Percentiles rank a stretch among this genome's conserved stretches.
Conservation (phyloP, 2,797 vertebrate species). For the Pogoniulus pusillus region DNA sequence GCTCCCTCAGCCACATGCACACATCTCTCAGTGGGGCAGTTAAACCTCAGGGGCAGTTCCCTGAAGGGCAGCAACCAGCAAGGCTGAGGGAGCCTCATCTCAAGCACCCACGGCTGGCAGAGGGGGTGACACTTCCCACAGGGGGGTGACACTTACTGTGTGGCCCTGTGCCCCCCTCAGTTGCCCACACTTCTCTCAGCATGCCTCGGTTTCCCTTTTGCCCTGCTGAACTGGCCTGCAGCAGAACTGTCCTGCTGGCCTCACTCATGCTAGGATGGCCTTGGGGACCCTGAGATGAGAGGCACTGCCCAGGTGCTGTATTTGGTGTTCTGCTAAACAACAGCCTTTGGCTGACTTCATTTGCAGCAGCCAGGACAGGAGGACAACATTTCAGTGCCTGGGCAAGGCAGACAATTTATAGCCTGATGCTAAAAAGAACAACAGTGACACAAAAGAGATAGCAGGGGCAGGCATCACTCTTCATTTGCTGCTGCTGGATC, state of each 20-base stretch:
- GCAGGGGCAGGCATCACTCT: neutral
- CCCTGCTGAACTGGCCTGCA: neutral
- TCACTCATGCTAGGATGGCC: neutral
- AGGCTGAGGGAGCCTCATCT: neutral
- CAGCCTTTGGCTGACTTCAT: neutral
- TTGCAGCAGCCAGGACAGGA: neutral
- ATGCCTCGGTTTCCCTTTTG: neutral
- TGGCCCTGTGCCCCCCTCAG: neutral
- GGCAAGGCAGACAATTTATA: neutral
- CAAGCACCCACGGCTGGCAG: neutral
- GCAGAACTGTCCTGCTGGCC: neutral
- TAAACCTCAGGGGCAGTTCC: no score
- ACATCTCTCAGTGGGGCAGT: neutral
- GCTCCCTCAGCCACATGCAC: accelerated
- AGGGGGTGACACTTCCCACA: no score
- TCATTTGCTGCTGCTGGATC: neutral
- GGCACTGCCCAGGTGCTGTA: neutral
- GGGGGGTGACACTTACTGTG: neutral
- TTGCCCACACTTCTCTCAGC: neutral
- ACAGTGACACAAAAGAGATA: neutral
- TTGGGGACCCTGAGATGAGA: neutral
- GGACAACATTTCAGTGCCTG: neutral
- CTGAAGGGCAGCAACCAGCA: neutral
- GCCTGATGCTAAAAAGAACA: neutral
- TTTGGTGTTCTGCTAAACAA: neutral